phyloP scores from a whole-genome alignment of 2,113 vertebrate genomes.

The Saguinus midas region DNA sequence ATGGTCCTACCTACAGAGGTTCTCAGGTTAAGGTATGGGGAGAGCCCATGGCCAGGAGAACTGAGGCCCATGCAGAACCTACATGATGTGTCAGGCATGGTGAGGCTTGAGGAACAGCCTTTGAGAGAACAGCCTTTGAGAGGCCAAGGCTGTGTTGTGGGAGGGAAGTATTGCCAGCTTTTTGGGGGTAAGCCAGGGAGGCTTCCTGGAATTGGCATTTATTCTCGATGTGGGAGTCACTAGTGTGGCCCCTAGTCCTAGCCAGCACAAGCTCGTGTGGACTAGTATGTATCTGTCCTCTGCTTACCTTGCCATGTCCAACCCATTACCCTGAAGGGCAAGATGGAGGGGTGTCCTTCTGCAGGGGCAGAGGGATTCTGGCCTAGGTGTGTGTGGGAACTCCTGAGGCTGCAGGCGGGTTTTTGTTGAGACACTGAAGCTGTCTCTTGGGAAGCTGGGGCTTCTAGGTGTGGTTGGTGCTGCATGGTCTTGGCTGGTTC shows the following conservation, averaged over 20 bases:
- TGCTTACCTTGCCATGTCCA: not conserved
- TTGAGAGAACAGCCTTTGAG: not conserved
- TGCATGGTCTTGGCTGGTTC: not conserved
- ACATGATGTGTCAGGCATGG: rapidly evolving
- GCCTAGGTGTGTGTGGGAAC: not conserved
- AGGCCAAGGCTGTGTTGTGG: not conserved
- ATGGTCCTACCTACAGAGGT: not conserved
- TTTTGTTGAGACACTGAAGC: not conserved
- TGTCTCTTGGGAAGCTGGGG: not conserved
- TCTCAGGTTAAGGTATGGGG: not conserved
- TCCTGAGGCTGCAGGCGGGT: not conserved
- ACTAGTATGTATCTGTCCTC: not conserved
- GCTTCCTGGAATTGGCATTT: not conserved
- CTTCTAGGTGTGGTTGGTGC: not conserved
- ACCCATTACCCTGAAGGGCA: not conserved
- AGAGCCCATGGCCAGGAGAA: not conserved
- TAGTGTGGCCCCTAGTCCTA: not conserved
- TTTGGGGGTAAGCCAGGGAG: not conserved
- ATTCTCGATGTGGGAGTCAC: not conserved
- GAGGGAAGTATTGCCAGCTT: not conserved
- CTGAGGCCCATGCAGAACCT: not conserved
- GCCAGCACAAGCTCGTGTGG: not conserved
- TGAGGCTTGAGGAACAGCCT: not conserved
- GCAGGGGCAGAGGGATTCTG: not conserved
- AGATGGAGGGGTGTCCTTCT: too few relatives aligned